Evolutionary conservation across 2,888 invertebrate genomes (phyloP), one percentile per base, ranked within the genome.

Genomic region (Elegia similella): DNA sequence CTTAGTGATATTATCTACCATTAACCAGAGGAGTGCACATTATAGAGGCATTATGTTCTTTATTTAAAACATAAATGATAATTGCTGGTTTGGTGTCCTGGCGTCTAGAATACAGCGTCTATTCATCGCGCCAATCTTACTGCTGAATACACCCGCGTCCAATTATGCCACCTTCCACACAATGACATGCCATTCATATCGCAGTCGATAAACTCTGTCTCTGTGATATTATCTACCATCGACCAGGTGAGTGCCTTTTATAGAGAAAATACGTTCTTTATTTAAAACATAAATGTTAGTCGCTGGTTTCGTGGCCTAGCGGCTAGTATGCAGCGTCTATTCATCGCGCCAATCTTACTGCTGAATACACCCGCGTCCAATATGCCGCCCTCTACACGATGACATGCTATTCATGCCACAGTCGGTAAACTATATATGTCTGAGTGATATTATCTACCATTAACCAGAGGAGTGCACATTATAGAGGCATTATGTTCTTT

Each of bases 71-170:
- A 23, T 23, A 23, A 23, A 23, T 23, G 23, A 3, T 23, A 23
- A 5, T 23, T 57, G 58, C 62, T 12, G 6, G 6, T 58, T 61
- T 57, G 6, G 8, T 62, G 55, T 59, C 66, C 63, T 10, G 32
- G 34, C 55, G 30, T 12, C 46, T 50, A 65, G 62, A 66, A 63
- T 63, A 60, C 64, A 64, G 59, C 58, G 48, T 58, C 68, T 70
- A 70, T 74, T 72, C 74, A 71, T 58, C 58, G 63, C 69, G 62
- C 66, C 73, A 72, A 75, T 75, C 73, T 72, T 60, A 61, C 65
- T 58, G 61, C 57, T 75, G 74, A 75, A 75, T 73, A 64, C 69
- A 60, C 59, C 64, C 68, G 62, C 67, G 63, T 70, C 66, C 72
- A 72, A 71, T n/a, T 70, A 70, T 64, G 64, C 59, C 63, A 62